Conservation (phyloP, 2,113 vertebrate genomes). For the Semicossyphus pulcher region DNA sequence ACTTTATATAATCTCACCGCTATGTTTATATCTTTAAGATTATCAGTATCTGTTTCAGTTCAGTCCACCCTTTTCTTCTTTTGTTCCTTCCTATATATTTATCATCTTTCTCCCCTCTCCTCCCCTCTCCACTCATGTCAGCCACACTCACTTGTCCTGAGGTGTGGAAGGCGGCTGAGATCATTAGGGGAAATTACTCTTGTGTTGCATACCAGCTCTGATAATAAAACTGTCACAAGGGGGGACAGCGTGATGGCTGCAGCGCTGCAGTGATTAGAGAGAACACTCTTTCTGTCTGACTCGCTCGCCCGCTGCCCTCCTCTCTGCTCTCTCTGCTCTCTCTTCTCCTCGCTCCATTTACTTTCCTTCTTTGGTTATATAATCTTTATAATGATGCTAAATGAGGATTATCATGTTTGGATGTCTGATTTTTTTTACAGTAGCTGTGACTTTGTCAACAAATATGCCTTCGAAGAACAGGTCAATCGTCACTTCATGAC, state of each 20-base stretch:
- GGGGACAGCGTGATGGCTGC: slow-evolving; percentile 55
- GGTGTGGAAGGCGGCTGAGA: slow-evolving; percentile 75
- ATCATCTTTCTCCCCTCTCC: neutral
- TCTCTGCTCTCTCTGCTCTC: slow-evolving; percentile 6
- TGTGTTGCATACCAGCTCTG: slow-evolving; percentile 75
- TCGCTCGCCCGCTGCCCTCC: neutral
- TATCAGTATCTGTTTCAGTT: neutral
- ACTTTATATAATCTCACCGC: no score
- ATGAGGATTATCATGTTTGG: neutral
- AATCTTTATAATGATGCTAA: slow-evolving; percentile 3
- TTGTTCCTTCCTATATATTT: neutral
- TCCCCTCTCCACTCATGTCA: slow-evolving; percentile 61
- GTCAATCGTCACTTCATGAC: neutral
- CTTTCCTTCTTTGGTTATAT: slow-evolving; percentile 14
- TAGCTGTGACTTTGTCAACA: neutral
- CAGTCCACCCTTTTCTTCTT: neutral
- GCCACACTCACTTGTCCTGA: slow-evolving; percentile 82
- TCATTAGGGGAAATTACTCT: slow-evolving; percentile 82
- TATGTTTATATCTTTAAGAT: no score
- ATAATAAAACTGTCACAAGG: slow-evolving; percentile 80
- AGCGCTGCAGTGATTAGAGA: slow-evolving; percentile 31
- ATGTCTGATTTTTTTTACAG: neutral
- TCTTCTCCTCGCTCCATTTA: neutral
- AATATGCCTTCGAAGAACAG: neutral
- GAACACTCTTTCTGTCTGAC: slow-evolving; percentile 35